Evolutionary conservation across 2,113 vertebrate species (phyloP).

Genomic region (Willisornis vidua): DNA sequence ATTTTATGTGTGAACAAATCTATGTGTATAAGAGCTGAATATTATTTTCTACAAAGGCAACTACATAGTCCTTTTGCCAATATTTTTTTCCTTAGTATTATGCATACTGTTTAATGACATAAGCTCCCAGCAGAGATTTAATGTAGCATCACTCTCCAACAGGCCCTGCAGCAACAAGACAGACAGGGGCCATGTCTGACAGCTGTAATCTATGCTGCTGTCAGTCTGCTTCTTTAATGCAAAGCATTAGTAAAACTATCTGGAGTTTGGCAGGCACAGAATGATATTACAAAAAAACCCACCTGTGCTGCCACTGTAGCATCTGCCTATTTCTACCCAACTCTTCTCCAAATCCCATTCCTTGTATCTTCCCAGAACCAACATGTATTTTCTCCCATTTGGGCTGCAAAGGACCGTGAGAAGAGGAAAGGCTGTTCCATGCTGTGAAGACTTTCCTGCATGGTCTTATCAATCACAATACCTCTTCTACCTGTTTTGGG

Average conservation of each 20-base stretch:
- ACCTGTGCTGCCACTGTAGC: neutral
- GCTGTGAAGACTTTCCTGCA: neutral
- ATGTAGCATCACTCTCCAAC: neutral
- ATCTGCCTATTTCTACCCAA: neutral
- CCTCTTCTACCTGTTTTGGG: neutral
- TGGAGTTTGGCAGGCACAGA: neutral
- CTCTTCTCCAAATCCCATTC: neutral
- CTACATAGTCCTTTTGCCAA: neutral
- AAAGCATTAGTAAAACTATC: neutral
- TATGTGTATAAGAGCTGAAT: neutral
- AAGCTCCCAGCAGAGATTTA: neutral
- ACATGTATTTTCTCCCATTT: neutral
- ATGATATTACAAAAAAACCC: neutral
- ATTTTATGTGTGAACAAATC: neutral
- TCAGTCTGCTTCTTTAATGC: neutral
- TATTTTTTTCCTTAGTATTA: neutral
- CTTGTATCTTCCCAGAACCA: neutral
- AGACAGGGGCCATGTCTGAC: neutral
- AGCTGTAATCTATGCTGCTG: neutral
- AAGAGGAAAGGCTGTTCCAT: neutral
- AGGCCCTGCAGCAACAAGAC: neutral
- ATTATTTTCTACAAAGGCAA: neutral
- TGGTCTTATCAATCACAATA: neutral
- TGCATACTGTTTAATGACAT: neutral
- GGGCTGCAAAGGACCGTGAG: neutral